Percentiles rank a stretch among this genome's conserved stretches.
phyloP scores from a whole-genome alignment of 2,113 vertebrate genomes.

The Neogobius melanostomus region DNA sequence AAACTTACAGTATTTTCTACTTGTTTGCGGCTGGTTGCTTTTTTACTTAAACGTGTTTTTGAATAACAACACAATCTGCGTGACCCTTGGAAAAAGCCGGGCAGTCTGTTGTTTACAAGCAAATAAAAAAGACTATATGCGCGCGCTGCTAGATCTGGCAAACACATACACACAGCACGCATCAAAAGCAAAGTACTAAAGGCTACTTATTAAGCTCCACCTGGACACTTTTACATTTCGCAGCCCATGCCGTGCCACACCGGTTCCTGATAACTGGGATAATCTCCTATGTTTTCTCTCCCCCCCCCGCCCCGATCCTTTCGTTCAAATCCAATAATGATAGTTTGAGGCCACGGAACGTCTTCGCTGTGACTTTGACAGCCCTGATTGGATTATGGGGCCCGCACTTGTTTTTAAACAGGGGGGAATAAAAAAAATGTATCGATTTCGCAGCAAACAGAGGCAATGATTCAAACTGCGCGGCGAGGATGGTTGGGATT shows the following conservation, averaged over 20 bases:
- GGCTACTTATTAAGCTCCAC: constrained; percentile 42
- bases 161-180: constrained; percentile 12
- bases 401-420: constrained; percentile 7
- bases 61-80: not conserved
- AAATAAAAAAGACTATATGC: constrained; percentile 16
- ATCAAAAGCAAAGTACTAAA: constrained; percentile 17
- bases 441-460: constrained; percentile 7
- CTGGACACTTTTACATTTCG: constrained; percentile 32
- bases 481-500: not conserved
- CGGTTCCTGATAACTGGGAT: not conserved
- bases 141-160: constrained; percentile 26
- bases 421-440: not conserved
- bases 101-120: constrained; percentile 5
- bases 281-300: not conserved
- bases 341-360: constrained; percentile 6
- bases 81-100: not conserved
- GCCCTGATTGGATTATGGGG: constrained; percentile 1
- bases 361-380: constrained; percentile 10
- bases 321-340: constrained; percentile 3
- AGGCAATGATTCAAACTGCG: constrained; percentile 1
- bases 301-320: not conserved
- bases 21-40: not conserved
- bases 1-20: too few relatives aligned
- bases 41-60: not conserved
- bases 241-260: not conserved